Evolutionary conservation across 2,797 vertebrate species (phyloP).

Genomic region (Morus bassanus): DNA sequence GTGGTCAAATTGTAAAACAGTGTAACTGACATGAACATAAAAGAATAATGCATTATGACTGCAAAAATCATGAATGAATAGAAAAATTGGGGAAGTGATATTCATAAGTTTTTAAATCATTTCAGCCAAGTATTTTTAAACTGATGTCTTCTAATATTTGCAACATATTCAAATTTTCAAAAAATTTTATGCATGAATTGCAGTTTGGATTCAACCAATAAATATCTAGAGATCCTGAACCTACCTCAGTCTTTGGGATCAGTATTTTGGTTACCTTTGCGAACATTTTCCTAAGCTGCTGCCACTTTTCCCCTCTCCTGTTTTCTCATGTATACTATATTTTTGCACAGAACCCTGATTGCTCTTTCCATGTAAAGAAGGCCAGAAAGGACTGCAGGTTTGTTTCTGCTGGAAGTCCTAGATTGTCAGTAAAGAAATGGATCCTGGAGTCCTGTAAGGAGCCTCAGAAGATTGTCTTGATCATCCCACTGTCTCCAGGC

Average conservation of each 20-base stretch:
- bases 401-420: not conserved
- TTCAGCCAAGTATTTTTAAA: not conserved
- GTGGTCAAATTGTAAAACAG: not conserved
- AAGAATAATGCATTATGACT: not conserved
- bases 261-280: not conserved
- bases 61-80: not conserved
- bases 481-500: not conserved
- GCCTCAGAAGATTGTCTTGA: not conserved
- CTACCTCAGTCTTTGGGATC: not conserved
- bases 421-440: not conserved
- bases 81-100: accelerated
- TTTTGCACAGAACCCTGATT: not conserved
- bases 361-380: not conserved
- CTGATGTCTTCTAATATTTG: not conserved
- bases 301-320: not conserved
- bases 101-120: not conserved
- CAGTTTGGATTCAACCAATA: not conserved
- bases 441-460: not conserved
- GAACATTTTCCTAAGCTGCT: not conserved
- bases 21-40: not conserved
- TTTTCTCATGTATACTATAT: not conserved
- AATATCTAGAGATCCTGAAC: not conserved
- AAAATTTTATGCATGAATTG: not conserved
- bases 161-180: not conserved
- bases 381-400: not conserved